A percentile compares a stretch with the other conserved stretches of the same genome.
phyloP scores from a whole-genome alignment of 2,888 invertebrate species.

The Dasysyrphus albostriatus region DNA sequence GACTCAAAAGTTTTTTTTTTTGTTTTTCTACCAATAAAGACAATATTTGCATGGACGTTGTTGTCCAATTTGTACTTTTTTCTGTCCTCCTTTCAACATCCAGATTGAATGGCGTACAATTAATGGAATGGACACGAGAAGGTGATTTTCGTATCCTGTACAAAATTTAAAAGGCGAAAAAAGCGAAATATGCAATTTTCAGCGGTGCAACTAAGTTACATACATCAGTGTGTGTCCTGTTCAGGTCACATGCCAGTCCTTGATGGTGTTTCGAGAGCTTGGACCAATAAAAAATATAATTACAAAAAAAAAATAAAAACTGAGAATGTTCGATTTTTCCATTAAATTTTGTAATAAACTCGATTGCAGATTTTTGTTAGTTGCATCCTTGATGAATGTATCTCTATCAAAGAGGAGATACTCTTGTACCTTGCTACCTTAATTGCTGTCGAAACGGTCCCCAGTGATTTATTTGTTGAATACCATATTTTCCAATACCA shows the following conservation, averaged over 20 bases:
- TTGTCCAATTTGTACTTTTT: constrained; percentile 1
- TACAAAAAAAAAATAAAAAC: not conserved
- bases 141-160: constrained; percentile 12
- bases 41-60: not conserved
- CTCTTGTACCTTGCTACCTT: constrained; percentile 2
- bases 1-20: not conserved
- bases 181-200: constrained; percentile 1
- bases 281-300: not conserved
- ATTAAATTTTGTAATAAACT: constrained; percentile 65
- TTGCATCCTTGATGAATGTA: constrained; percentile 39
- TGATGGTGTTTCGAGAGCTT: not conserved
- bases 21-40: not conserved
- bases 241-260: constrained; percentile 1
- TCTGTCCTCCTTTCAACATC: not conserved
- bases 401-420: constrained; percentile 44
- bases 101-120: constrained; percentile 18
- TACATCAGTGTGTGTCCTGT: not conserved
- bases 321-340: constrained; percentile 38
- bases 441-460: constrained; percentile 60
- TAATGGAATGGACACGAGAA: constrained; percentile 1
- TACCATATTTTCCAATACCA: constrained; percentile 36
- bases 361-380: constrained; percentile 34
- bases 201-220: constrained; percentile 12
- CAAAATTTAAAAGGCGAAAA: not conserved
- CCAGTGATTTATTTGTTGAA: constrained; percentile 49